These are phyloP conservation scores for Nephrocerus scutellatus DNA, from an alignment of 2,888 invertebrate genomes.

Conservation along the genomic window DNA sequence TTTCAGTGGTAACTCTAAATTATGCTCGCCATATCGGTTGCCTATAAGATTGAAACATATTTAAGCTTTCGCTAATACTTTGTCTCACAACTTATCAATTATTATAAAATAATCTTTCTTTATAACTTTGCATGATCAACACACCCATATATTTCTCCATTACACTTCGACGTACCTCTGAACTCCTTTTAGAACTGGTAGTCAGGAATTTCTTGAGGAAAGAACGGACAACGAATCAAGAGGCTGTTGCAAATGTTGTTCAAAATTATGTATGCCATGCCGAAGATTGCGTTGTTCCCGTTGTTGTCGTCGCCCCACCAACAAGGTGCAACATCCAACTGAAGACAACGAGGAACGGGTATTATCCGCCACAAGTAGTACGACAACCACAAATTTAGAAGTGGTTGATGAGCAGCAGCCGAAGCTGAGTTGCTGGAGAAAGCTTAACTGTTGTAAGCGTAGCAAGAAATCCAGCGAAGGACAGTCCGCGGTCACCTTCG, in stretches of 20 bases:
- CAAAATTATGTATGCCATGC: slow-evolving; percentile 44
- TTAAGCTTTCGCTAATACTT: too few species aligned
- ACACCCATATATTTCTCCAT: too few species aligned
- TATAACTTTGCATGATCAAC: too few species aligned
- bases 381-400: slow-evolving; percentile 35
- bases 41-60: too few species aligned
- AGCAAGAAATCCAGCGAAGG: slow-evolving; percentile 51
- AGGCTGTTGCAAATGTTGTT: slow-evolving; percentile 39
- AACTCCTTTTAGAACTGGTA: slow-evolving; percentile 33
- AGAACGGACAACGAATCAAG: slow-evolving; percentile 25
- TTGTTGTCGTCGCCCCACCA: slow-evolving; percentile 38
- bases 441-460: slow-evolving; percentile 45
- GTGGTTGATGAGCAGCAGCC: slow-evolving; percentile 36
- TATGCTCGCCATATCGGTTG: too few species aligned
- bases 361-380: slow-evolving; percentile 34
- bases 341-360: slow-evolving; percentile 32
- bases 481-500: too few species aligned
- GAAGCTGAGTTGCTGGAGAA: slow-evolving; percentile 39
- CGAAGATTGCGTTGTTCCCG: slow-evolving; percentile 41
- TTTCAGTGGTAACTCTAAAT: too few species aligned
- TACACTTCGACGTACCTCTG: too few species aligned
- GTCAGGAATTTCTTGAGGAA: slow-evolving; percentile 41
- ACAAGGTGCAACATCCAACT: slow-evolving; percentile 27
- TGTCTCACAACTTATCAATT: too few species aligned
- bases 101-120: too few species aligned